Evolutionary conservation across 2,113 vertebrate genomes (phyloP).

Genomic region (Heterotis niloticus): DNA sequence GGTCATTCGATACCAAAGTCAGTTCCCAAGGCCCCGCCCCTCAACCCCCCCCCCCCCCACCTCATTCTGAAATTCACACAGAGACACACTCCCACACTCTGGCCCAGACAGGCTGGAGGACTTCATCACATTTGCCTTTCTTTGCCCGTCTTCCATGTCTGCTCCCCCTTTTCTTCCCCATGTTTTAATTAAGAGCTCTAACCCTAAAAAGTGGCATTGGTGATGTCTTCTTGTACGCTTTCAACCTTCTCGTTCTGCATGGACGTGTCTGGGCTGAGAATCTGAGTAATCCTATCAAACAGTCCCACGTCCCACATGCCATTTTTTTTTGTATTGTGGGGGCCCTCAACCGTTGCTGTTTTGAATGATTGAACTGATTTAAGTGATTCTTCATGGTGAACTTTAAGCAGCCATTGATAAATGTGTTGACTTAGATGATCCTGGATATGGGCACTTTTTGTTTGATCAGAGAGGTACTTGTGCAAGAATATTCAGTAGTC

Average conservation of each 20-base stretch:
- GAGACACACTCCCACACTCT: constrained; percentile 37
- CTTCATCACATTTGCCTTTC: constrained; percentile 61
- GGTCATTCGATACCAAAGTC: constrained; percentile 30
- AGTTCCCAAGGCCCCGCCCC: constrained; percentile 32
- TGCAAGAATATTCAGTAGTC: too few relatives aligned
- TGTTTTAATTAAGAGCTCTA: constrained; percentile 66
- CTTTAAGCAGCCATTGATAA: constrained; percentile 19
- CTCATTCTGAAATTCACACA: constrained; percentile 3
- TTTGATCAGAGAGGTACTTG: too few relatives aligned
- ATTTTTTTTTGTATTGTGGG: constrained; percentile 51
- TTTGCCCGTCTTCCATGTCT: constrained; percentile 57
- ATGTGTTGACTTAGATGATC: background rate
- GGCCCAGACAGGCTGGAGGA: constrained; percentile 60
- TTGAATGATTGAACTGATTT: constrained; percentile 32
- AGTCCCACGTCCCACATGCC: constrained; percentile 44
- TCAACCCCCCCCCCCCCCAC: background rate
- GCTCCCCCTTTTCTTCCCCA: constrained; percentile 57
- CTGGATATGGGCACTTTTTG: too few relatives aligned
- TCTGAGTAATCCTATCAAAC: constrained; percentile 27
- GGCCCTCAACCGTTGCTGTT: constrained; percentile 30
- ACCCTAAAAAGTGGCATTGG: constrained; percentile 56
- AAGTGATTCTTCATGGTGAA: constrained; percentile 36
- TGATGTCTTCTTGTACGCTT: background rate
- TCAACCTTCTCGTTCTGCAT: constrained; percentile 28
- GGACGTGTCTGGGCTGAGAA: constrained; percentile 47